These are phyloP conservation scores for Rallus crepitans DNA, from an alignment of 2,797 vertebrate species.

Conservation along the genomic window DNA sequence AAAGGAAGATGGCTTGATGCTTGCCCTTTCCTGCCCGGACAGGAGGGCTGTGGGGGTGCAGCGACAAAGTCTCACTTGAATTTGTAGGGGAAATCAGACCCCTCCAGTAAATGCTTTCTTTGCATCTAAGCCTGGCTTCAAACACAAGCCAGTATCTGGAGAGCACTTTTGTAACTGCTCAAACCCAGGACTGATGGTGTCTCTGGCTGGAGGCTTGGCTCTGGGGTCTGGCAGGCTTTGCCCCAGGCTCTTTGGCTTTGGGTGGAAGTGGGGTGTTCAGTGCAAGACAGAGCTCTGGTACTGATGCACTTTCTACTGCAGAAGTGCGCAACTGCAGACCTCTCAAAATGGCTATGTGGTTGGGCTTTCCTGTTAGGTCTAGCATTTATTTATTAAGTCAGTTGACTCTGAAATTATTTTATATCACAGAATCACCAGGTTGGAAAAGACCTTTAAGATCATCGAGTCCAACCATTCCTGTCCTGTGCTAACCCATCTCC, in stretches of 20 bases:
- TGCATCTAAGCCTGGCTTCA: neutral
- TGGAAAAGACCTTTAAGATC: too few species aligned
- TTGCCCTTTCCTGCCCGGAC: too few species aligned
- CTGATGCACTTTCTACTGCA: neutral
- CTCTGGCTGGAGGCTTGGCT: neutral
- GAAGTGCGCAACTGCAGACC: too few species aligned
- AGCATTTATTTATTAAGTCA: neutral
- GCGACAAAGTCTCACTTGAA: neutral
- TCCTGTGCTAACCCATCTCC: too few species aligned
- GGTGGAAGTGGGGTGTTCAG: neutral
- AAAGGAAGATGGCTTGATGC: neutral
- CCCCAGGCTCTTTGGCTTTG: neutral
- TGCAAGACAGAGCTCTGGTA: neutral
- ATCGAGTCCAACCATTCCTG: too few species aligned
- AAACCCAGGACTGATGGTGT: neutral
- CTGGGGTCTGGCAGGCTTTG: neutral
- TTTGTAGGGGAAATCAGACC: neutral
- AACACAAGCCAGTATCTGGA: neutral
- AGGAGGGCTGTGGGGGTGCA: neutral
- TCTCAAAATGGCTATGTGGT: neutral
- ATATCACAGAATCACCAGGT: too few species aligned
- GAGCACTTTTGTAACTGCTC: neutral
- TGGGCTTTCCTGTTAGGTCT: neutral
- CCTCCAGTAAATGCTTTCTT: neutral
- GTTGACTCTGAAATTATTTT: neutral